Evolutionary conservation across 1,140 invertebrate species (phyloP), one percentile per base, ranked within the genome.

Genomic region (Drosophila lacertosa): DNA sequence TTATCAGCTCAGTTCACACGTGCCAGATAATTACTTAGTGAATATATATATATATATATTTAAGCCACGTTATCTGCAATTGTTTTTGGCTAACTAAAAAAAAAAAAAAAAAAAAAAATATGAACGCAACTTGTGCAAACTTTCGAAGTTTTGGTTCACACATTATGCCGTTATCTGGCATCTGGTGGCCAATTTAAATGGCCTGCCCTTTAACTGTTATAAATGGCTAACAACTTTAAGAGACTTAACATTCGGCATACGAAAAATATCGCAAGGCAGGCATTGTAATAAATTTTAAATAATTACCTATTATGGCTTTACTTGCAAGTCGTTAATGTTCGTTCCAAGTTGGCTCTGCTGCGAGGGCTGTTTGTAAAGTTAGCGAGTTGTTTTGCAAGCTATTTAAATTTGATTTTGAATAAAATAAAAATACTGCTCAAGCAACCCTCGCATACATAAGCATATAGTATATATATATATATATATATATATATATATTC

Each of bases 281-380:
- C 62, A 86, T 71, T 66, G 81, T 69, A 90, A 90, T 90, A 90
- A 90, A 90, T 90, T 89, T 89, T 55, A 83, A 89, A 90, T 90
- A 90, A 90, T 89, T 89, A 90, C 89, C 84, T 89, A 90, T 90
- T 89, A 90, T 89, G 76, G 81, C 65, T 66, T 62, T 73, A 75
- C 82, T 77, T 68, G 77, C 44, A 63, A 62, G 58, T 55, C 48
- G 74, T 55, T 63, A 55, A 68, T 53, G 59, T 39, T 54, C 39
- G 11, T 54, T 65, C 35, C 48, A 42, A 33, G 55, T 45, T 60
- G 22, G 1, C 20, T 9, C 0, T 1, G 11, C 20, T 15, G 26
- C 47, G 47, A 50, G 47, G 26, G 47, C 3, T 4, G 44, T 3
- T 5, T 3, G 20, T 7, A 26, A 20, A 45, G n/a, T 35, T 4